Conservation (phyloP, 2,113 vertebrate genomes). For the Syrmaticus mikado region DNA sequence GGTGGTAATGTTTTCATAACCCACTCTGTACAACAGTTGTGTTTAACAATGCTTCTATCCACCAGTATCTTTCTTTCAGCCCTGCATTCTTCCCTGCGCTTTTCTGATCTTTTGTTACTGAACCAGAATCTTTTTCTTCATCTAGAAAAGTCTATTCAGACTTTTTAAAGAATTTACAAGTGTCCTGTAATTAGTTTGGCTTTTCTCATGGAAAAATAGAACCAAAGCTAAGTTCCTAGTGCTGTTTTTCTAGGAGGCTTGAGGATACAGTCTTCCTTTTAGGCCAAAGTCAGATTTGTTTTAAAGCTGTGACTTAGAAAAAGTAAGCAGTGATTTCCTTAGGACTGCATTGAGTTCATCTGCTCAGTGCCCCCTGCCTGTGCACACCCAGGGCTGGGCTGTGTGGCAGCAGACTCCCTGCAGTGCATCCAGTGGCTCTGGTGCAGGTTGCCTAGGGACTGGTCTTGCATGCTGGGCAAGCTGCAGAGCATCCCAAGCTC, state of each 20-base stretch:
- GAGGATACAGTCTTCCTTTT: accelerated
- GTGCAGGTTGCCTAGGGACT: neutral
- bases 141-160: neutral
- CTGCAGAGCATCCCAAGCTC: accelerated
- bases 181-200: neutral
- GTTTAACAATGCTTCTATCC: neutral
- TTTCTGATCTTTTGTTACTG: neutral
- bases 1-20: neutral
- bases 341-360: accelerated
- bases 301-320: neutral
- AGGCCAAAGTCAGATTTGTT: neutral
- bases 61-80: neutral
- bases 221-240: neutral
- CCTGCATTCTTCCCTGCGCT: neutral
- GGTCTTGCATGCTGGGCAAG: accelerated
- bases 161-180: neutral
- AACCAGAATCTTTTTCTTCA: neutral
- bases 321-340: neutral
- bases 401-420: neutral
- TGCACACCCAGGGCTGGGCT: accelerated
- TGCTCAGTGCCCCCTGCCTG: accelerated
- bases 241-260: neutral
- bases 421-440: accelerated
- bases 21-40: neutral
- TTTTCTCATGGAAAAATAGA: neutral